Base-by-base conservation (phyloP, 2,797 vertebrate genomes). In the Myotis pilosus region DNA sequence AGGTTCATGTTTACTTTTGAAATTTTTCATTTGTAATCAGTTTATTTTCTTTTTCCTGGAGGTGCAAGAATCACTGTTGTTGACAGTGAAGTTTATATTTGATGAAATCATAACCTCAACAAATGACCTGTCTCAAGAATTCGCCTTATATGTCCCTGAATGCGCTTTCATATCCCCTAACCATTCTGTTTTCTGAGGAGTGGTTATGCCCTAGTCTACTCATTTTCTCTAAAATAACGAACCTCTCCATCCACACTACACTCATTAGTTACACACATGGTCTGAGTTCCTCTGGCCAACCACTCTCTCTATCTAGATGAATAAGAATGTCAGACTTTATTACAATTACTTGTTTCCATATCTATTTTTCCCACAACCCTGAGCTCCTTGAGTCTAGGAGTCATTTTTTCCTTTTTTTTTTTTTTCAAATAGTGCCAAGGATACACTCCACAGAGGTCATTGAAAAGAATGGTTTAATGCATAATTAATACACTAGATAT, bases 171-270 rank as follows among this genome's bases (percentile, higher is more conserved):
- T 13, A 44, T 11, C 19, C 4, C 38, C 68, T 57, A 51, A 30
- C 3, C 3, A 19, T 41, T 75, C 5, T 87, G 3, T 6, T 69
- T 5, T 92, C 28, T 33, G 2, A 76, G 13, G 9, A 83, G 5
- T 16, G 3, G 5, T 12, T 80, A n/a, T 51, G 6, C 4, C 55
- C 41, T 5, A 10, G 13, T 68, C 23, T 71, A 49, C 6, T 22
- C 5, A 8, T 33, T 75, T 94, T 22, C 41, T 78, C 2, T 68
- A 13, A 89, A 86, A 74, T 33, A 81, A 33, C 13, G 13, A 44
- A 1, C 0, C 3, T 57, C 0, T 89, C 13, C 10, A 74, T 44
- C 4, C 16, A 44, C 2, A 57, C 0, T 33, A 5, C 0, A 51
- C 23, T 19, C 0, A 69, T 19, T 78, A 57, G 80, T 60, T 62